Evolutionary conservation across 2,113 vertebrate species (phyloP).

Genomic region (Ochotona princeps): DNA sequence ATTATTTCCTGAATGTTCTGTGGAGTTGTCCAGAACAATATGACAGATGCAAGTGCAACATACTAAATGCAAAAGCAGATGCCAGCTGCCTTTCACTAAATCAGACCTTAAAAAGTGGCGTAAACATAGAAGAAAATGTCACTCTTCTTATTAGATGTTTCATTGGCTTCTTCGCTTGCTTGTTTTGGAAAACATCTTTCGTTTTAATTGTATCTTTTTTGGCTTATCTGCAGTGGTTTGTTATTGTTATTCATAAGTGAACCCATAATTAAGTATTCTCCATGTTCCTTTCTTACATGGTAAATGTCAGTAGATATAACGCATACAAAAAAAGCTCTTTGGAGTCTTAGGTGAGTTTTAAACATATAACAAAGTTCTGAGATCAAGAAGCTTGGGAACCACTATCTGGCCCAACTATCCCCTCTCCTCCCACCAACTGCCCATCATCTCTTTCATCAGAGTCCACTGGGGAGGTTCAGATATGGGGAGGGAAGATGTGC

Average conservation of each 20-base stretch:
- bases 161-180: background rate
- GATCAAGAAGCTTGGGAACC: background rate
- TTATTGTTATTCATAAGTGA: background rate
- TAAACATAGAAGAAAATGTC: background rate
- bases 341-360: background rate
- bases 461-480: background rate
- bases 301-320: background rate
- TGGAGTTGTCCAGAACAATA: slow-evolving; percentile 16
- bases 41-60: background rate
- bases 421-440: background rate
- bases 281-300: background rate
- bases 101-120: background rate
- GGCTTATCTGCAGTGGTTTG: background rate
- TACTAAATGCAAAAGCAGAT: slow-evolving; percentile 28
- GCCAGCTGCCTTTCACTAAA: background rate
- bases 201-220: background rate
- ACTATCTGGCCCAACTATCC: background rate
- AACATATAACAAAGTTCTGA: background rate
- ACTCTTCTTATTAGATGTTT: background rate
- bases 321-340: background rate
- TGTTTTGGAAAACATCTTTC: slow-evolving; percentile 45
- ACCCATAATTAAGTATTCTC: background rate
- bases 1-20: background rate
- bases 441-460: background rate
- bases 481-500: background rate